Conservation (phyloP, 2,888 invertebrate species). For the Thelaira solivaga region DNA sequence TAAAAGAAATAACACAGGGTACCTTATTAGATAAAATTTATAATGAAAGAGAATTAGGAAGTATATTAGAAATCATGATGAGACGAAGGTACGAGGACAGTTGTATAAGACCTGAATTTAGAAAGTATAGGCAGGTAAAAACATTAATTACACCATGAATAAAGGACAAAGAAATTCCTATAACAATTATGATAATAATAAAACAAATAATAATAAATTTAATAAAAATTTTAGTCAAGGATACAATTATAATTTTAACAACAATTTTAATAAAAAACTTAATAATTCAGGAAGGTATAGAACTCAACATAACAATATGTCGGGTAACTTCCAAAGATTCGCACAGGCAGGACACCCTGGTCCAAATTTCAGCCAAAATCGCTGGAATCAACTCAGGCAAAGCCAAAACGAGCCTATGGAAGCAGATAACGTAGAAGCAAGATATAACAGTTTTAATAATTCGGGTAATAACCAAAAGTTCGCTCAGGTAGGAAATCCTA, state of each 20-base stretch:
- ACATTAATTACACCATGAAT: not conserved
- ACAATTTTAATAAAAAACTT: no score
- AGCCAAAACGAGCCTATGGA: slow-evolving; percentile 10
- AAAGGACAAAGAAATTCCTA: not conserved
- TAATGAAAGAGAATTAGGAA: not conserved
- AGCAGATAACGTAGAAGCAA: no score
- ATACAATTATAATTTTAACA: no score
- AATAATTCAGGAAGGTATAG: no score
- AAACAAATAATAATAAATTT: no score
- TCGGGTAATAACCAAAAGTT: no score
- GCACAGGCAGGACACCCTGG: slow-evolving; percentile 29
- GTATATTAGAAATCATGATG: not conserved
- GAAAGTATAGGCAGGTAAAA: no score
- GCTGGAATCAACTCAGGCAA: slow-evolving; percentile 30
- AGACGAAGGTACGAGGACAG: not conserved
- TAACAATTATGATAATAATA: no score
- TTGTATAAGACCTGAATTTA: not conserved
- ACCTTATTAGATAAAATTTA: not conserved
- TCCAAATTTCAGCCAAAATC: slow-evolving; percentile 26
- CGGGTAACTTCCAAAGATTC: not conserved
- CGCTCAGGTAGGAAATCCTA: no score
- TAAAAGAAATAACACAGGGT: no score
- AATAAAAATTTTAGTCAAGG: not conserved
- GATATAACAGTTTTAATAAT: no score
- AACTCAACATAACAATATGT: not conserved